Evolutionary conservation across 2,888 invertebrate genomes (phyloP), one percentile per base, ranked within the genome.

Genomic region (Agapetus fuscipes): DNA sequence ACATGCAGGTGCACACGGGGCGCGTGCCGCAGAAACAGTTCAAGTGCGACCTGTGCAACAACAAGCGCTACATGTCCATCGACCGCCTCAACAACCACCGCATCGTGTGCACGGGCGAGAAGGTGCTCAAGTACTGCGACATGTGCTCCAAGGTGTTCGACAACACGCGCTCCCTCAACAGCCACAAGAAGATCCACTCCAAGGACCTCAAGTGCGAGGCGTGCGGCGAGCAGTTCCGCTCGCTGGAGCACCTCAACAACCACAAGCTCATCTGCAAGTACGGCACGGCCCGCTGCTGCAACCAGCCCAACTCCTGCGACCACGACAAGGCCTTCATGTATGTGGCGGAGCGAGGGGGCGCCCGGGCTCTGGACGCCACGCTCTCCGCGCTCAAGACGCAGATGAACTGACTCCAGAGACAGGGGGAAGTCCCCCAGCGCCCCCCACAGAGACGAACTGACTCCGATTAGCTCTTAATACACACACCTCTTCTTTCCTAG

Each of bases 121-220:
- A 67, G 51, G 60, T 63, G 38, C 56, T 71, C 37, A 71, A 71
- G 51, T 71, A 62, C 53, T 70, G 70, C 56, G 69, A 71, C 58
- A 71, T 71, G 70, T 71, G 70, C 53, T 62, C 67, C 39, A 71
- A 70, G 56, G 70, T 71, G 25, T 71, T 71, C 59, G 70, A 71
- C 50, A 71, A 71, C 53, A 70, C 70, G 36, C 61, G 70, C 52
- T 71, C 70, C 26, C 55, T 71, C 27, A 71, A 71, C 52, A 71
- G 70, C 53, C 70, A 71, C 57, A 68, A 67, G 51, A 71, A 71
- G 53, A 68, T 71, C 42, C 70, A 71, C 58, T 68, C 70, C 34
- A 61, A 69, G 51, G 70, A 71, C 54, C 54, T 71, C 34, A 71
- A 71, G 49, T 71, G 70, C 58, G 68, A 70, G 37, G 60, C 56